Percentiles rank a stretch among this genome's conserved stretches.
These are phyloP conservation scores for Bombus difficillimus DNA, from an alignment of 1,140 invertebrate genomes.

Conservation along the genomic window DNA sequence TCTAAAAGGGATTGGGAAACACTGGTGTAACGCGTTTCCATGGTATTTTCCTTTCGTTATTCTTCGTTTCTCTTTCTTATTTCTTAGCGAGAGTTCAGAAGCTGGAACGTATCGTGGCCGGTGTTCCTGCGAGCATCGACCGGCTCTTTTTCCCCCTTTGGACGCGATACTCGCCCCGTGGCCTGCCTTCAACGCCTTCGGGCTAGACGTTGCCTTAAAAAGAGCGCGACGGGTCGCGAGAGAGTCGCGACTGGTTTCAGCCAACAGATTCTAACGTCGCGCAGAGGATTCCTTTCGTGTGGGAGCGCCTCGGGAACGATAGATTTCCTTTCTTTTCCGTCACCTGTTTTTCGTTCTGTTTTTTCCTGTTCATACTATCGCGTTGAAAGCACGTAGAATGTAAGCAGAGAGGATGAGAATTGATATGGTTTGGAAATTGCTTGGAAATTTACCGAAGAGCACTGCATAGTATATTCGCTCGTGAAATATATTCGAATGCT, in stretches of 20 bases:
- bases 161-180: constrained; percentile 26
- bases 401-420: background rate
- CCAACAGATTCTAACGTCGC: background rate
- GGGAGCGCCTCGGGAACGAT: constrained; percentile 17
- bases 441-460: no score
- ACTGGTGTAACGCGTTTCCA: background rate
- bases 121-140: background rate
- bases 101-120: background rate
- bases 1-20: no score
- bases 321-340: constrained; percentile 16
- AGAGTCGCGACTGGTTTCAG: constrained; percentile 22
- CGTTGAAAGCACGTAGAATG: no score
- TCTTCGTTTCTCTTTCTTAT: background rate
- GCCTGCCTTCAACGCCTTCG: constrained; percentile 44
- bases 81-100: background rate
- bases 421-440: no score
- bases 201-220: constrained; percentile 25
- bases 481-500: no score
- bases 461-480: no score
- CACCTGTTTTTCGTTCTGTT: constrained; percentile 8
- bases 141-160: background rate
- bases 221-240: constrained; percentile 14
- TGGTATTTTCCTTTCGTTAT: background rate
- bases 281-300: constrained; percentile 34
- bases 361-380: no score